phyloP scores from a whole-genome alignment of 2,797 vertebrate species.

The Hypotaenidia philippensis region DNA sequence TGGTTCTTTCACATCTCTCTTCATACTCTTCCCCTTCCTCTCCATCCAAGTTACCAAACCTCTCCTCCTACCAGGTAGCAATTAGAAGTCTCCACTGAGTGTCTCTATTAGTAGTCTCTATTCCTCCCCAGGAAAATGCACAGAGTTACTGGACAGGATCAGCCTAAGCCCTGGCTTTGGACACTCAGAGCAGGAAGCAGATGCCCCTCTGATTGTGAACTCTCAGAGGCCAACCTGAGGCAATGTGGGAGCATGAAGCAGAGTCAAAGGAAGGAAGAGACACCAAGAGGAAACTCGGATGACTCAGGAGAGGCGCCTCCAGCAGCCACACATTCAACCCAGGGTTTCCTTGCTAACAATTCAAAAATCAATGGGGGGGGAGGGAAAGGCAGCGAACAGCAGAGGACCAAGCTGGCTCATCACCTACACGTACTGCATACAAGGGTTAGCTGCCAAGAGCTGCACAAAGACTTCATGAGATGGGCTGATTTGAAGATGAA shows the following conservation, averaged over 20 bases:
- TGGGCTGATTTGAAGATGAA: background rate
- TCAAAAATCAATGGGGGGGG: background rate
- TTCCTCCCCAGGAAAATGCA: background rate
- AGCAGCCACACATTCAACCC: background rate
- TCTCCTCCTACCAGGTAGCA: background rate
- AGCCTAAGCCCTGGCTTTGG: background rate
- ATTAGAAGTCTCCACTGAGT: background rate
- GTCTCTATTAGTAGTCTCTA: background rate
- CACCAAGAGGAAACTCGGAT: background rate
- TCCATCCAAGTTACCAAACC: background rate
- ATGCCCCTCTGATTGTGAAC: background rate
- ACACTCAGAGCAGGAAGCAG: background rate
- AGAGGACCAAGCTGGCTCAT: background rate
- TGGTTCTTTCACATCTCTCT: background rate
- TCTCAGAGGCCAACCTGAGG: background rate
- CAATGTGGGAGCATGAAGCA: background rate
- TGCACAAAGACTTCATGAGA: background rate
- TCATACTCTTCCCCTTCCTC: background rate
- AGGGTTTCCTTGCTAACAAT: background rate
- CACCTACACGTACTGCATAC: background rate
- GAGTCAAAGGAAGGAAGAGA: background rate
- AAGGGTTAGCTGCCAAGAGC: background rate
- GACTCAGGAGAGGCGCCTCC: background rate
- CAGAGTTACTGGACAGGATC: background rate
- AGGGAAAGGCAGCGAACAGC: background rate